A percentile compares a stretch with the other conserved stretches of the same genome.
Conservation (phyloP, 1,140 invertebrate species). For the Pissodes strobi region DNA sequence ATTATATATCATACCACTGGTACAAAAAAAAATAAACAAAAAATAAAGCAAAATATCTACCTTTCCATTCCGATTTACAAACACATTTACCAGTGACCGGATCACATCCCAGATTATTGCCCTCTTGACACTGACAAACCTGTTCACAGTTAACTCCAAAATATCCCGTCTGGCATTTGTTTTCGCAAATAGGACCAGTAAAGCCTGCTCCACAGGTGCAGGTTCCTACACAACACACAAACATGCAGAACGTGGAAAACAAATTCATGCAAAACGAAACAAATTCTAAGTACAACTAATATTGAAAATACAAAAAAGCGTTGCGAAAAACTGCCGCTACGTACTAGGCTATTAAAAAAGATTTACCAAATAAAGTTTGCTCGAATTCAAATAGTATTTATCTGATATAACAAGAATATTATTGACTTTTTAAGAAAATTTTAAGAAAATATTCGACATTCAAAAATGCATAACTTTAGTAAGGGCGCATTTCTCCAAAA, state of each 20-base stretch:
- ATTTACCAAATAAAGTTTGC: too few relatives aligned
- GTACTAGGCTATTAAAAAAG: too few relatives aligned
- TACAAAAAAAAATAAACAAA: too few relatives aligned
- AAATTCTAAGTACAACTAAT: not conserved
- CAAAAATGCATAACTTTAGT: too few relatives aligned
- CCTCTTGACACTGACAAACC: constrained; percentile 72
- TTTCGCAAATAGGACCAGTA: constrained; percentile 77
- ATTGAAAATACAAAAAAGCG: constrained; percentile 40
- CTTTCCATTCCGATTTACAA: constrained; percentile 80
- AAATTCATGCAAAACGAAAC: not conserved
- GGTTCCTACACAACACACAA: constrained; percentile 63
- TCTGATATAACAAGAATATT: too few relatives aligned
- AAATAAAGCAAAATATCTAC: constrained; percentile 55
- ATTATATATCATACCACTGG: too few relatives aligned
- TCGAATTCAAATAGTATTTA: too few relatives aligned
- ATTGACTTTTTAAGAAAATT: too few relatives aligned
- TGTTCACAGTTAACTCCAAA: constrained; percentile 76
- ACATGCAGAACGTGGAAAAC: constrained; percentile 35
- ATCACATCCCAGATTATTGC: constrained; percentile 77
- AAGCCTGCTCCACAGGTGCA: constrained; percentile 89
- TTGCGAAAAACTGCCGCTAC: not conserved
- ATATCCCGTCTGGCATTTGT: constrained; percentile 67
- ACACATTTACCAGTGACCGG: constrained; percentile 79
- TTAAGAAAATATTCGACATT: too few relatives aligned
- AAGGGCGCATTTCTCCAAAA: too few relatives aligned